Evolutionary conservation across 2,113 vertebrate genomes (phyloP), one percentile per base, ranked within the genome.

Genomic region (Crocuta crocuta): DNA sequence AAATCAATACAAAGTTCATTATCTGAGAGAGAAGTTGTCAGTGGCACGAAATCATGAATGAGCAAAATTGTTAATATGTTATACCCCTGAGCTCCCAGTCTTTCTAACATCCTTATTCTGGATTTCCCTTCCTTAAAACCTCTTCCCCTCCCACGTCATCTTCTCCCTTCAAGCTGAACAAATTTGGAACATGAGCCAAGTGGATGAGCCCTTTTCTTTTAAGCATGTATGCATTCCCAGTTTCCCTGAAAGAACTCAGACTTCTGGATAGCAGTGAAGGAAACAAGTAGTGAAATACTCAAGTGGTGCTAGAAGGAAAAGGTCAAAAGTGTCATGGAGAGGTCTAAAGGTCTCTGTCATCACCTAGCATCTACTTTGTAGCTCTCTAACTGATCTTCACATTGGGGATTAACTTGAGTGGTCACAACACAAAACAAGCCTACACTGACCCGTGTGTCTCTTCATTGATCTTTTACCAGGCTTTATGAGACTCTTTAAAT

Each of bases 1-100:
- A 93, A 94, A 92, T 95, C 61, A 95, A 61, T 95, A 66, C 31
- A 28, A 80, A 28, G 4, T 83, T 94, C 68, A 97, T 80, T 96
- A 61, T 88, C 63, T 95, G 55, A 92, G 65, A 76, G 19, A 84
- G n/a, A 85, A 87, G 71, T 85, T 33, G 1, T 66, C 55, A 92
- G 53, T 63, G 55, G 17, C 10, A 92, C 70, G 43, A 80, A 91
- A 87, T 89, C 26, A 86, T 16, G 58, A 95, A 68, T 74, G 83
- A 97, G 70, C 39, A 79, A 87, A 78, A 70, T 48, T 83, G 33
- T 92, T 95, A 93, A 16, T 26, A 66, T 24, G 4, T 48, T 80
- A 61, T 2, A 48, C 3, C n/a, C 10, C n/a, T 86, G 4, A 63
- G 35, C 61, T 70, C 26, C 26, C 5, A 89, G 23, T 6, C 26